phyloP scores from a whole-genome alignment of 2,888 invertebrate species.

The Oscheius sp. region DNA sequence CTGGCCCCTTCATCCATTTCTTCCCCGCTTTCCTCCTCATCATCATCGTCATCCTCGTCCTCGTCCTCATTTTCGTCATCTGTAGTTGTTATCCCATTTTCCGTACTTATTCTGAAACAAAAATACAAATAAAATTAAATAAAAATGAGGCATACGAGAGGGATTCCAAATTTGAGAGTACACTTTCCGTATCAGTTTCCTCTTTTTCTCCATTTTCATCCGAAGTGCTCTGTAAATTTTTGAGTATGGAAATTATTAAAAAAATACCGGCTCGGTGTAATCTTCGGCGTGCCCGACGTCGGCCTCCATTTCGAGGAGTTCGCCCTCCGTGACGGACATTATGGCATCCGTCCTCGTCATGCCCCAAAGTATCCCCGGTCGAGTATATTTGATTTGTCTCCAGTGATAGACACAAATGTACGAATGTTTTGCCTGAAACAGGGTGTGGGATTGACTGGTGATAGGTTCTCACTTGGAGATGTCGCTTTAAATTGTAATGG shows the following conservation, averaged over 20 bases:
- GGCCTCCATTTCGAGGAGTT: neutral
- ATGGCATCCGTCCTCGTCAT: neutral
- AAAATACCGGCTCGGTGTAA: too few relatives aligned
- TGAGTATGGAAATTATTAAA: neutral
- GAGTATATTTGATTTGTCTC: constrained; percentile 15
- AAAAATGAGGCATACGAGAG: too few relatives aligned
- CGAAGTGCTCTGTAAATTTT: too few relatives aligned
- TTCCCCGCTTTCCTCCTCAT: neutral
- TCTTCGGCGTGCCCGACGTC: too few relatives aligned
- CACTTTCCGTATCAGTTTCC: too few relatives aligned
- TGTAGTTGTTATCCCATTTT: neutral
- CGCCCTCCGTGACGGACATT: neutral
- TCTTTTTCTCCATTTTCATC: too few relatives aligned
- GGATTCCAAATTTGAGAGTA: too few relatives aligned
- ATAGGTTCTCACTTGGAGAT: neutral
- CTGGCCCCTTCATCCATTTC: neutral
- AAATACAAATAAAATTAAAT: too few relatives aligned
- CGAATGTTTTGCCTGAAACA: neutral
- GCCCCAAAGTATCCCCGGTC: neutral
- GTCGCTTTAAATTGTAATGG: neutral
- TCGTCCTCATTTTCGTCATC: neutral
- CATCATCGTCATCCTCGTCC: neutral
- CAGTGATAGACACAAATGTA: constrained; percentile 21
- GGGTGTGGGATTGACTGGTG: neutral
- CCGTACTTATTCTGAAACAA: too few relatives aligned